Percentiles rank a stretch among this genome's conserved stretches.
These are phyloP conservation scores for Chelonia mydas DNA, from an alignment of 2,797 vertebrate genomes.

Conservation along the genomic window DNA sequence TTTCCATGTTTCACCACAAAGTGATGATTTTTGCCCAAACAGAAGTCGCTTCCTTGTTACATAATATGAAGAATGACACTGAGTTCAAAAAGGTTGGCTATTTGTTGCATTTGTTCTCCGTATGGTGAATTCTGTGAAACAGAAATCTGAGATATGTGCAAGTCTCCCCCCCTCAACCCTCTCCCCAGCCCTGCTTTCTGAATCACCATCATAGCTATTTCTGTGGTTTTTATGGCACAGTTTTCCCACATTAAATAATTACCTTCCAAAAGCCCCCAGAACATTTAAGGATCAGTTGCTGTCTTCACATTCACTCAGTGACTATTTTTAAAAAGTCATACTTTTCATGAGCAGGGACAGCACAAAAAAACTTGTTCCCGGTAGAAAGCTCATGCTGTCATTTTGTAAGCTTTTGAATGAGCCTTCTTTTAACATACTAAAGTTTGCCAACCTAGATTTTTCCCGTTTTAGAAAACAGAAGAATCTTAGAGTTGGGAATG, in stretches of 20 bases:
- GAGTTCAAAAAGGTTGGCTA: neutral
- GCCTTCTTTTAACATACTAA: neutral
- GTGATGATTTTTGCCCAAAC: constrained; percentile 1
- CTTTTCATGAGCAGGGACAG: neutral
- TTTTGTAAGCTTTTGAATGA: neutral
- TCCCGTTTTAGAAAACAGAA: neutral
- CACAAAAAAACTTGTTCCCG: neutral
- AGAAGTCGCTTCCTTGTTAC: neutral
- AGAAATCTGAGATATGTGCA: neutral
- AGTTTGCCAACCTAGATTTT: neutral
- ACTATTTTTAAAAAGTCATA: neutral
- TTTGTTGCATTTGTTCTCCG: constrained; percentile 11
- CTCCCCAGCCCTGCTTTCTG: neutral
- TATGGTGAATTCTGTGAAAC: neutral
- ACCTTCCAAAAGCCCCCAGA: neutral
- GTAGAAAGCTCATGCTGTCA: fast-evolving
- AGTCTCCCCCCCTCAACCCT: neutral
- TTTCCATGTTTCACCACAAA: neutral
- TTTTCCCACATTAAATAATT: neutral
- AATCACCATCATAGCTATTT: neutral
- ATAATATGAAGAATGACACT: neutral
- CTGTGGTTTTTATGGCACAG: neutral
- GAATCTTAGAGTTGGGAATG: neutral
- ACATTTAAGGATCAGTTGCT: neutral
- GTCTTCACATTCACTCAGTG: neutral